Percentiles rank a stretch among this genome's conserved stretches.
These are phyloP conservation scores for Fopius arisanus DNA, from an alignment of 1,140 invertebrate genomes.

Conservation along the genomic window DNA sequence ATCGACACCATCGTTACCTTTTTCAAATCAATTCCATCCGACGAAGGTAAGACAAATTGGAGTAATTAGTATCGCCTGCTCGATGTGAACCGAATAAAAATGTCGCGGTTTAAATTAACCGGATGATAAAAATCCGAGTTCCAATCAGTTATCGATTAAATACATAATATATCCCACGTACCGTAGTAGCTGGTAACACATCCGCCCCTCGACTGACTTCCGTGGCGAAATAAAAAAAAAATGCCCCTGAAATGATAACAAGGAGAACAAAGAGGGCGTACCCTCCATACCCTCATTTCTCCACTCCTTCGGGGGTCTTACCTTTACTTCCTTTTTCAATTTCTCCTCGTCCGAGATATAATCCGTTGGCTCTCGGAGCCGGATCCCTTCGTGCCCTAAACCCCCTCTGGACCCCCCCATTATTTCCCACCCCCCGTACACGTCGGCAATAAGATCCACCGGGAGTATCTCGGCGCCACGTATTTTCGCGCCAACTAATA, in stretches of 20 bases:
- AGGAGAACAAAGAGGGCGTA: slow-evolving; percentile 14
- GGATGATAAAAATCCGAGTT: too few relatives aligned
- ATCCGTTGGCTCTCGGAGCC: neutral
- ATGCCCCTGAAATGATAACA: neutral
- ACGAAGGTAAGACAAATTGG: too few relatives aligned
- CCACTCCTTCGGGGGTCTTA: neutral
- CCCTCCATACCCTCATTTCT: neutral
- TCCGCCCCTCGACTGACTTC: slow-evolving; percentile 44
- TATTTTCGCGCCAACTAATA: slow-evolving; percentile 39
- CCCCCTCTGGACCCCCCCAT: neutral
- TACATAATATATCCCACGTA: slow-evolving; percentile 57
- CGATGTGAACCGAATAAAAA: too few relatives aligned
- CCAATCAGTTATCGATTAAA: slow-evolving; percentile 55
- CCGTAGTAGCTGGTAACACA: slow-evolving; percentile 42
- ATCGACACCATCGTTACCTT: too few relatives aligned
- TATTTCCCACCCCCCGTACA: neutral
- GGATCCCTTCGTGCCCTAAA: slow-evolving; percentile 11
- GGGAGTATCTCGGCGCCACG: slow-evolving; percentile 28
- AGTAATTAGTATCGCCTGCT: too few relatives aligned
- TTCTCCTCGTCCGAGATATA: slow-evolving; percentile 8
- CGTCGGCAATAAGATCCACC: slow-evolving; percentile 31
- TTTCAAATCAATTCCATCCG: too few relatives aligned
- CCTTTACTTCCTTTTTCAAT: neutral
- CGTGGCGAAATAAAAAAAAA: slow-evolving; percentile 25
- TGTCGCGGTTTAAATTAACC: too few relatives aligned